Evolutionary conservation across 1,140 invertebrate genomes (phyloP).

Genomic region (Paralvinella palmiformis): DNA sequence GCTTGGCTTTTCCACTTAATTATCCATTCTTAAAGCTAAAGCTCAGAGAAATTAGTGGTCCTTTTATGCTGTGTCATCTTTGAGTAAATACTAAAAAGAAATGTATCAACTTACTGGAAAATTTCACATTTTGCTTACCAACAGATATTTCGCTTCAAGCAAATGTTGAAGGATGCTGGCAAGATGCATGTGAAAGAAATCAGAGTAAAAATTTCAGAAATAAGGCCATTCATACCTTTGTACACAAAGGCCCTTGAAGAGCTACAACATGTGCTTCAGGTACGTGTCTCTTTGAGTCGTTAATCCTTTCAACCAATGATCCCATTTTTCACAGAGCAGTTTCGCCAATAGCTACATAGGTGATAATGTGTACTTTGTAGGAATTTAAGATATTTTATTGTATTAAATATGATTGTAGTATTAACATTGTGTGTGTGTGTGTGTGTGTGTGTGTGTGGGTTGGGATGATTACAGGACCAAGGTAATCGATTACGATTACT

Average conservation of each 20-base stretch:
- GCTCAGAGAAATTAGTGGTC: background rate
- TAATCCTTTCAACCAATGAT: no score
- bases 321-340: no score
- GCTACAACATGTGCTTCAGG: no score
- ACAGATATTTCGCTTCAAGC: constrained; percentile 43
- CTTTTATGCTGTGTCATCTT: background rate
- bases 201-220: constrained; percentile 25
- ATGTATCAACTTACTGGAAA: background rate
- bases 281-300: no score
- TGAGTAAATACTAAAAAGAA: background rate
- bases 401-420: no score
- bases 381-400: no score
- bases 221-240: constrained; percentile 29
- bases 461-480: no score
- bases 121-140: constrained; percentile 9
- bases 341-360: no score
- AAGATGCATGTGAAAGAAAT: constrained; percentile 29
- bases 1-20: background rate
- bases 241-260: constrained; percentile 32
- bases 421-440: no score
- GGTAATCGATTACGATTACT: no score
- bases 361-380: no score
- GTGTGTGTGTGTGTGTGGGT: no score
- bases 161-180: constrained; percentile 38
- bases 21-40: background rate